phyloP scores from a whole-genome alignment of 2,888 invertebrate species.

The Epirrita christyi region DNA sequence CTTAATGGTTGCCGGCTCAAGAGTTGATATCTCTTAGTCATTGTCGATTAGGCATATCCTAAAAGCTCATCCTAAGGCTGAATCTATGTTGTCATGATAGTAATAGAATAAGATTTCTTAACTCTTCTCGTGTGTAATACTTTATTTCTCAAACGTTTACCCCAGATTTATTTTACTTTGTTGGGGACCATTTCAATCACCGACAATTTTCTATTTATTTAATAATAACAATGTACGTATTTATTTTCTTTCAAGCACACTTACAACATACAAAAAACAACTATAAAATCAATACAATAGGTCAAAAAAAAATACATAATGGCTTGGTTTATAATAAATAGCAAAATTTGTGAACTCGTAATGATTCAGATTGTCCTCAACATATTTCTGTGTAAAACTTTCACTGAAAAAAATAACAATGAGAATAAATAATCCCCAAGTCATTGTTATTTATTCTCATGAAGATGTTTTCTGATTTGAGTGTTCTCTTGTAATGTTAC shows the following conservation, averaged over 20 bases:
- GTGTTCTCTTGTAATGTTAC: background rate
- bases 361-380: conserved; percentile 41
- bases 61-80: conserved; percentile 13
- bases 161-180: conserved; percentile 27
- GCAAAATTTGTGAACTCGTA: background rate
- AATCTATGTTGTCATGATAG: conserved; percentile 17
- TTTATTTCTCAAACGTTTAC: conserved; percentile 27
- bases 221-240: too few species aligned
- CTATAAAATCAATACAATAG: too few species aligned
- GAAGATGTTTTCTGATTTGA: conserved; percentile 9
- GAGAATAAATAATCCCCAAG: conserved; percentile 36
- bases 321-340: too few species aligned
- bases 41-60: background rate
- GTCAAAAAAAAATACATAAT: too few species aligned
- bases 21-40: background rate
- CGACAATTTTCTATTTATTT: background rate
- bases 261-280: too few species aligned
- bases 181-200: conserved; percentile 27
- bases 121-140: conserved; percentile 37
- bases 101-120: conserved; percentile 27
- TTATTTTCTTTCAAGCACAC: too few species aligned
- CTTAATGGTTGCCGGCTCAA: background rate
- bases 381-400: conserved; percentile 34
- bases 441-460: conserved; percentile 39
- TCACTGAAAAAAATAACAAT: conserved; percentile 38